Evolutionary conservation across 2,888 invertebrate species (phyloP).

Genomic region (Dolomedes plantarius): DNA sequence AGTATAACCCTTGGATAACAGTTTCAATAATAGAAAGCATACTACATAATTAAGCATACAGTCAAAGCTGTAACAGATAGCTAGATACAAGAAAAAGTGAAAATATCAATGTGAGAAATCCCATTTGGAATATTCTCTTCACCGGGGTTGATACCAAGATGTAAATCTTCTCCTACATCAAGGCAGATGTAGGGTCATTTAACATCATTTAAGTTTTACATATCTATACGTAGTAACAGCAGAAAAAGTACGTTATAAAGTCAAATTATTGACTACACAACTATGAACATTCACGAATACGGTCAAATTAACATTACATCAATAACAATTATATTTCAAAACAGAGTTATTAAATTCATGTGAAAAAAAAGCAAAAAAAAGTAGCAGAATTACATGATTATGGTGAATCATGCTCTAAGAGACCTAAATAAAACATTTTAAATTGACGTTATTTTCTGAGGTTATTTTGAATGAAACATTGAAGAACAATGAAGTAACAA

Average conservation of each 20-base stretch:
- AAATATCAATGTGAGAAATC: constrained; percentile 37
- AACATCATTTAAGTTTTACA: constrained; percentile 13
- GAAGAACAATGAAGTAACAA: constrained; percentile 12
- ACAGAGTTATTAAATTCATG: neutral
- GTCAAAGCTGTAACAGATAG: constrained; percentile 22
- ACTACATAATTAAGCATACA: constrained; percentile 45
- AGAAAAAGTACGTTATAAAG: constrained; percentile 31
- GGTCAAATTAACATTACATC: constrained; percentile 25
- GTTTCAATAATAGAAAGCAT: constrained; percentile 24
- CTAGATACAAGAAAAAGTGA: constrained; percentile 26
- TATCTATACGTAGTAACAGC: constrained; percentile 23
- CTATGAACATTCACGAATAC: constrained; percentile 21
- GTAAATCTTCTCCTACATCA: constrained; percentile 27
- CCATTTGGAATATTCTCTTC: constrained; percentile 47
- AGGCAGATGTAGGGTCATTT: constrained; percentile 30
- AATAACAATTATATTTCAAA: neutral
- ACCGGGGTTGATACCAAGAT: constrained; percentile 43
- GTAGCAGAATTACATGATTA: neutral
- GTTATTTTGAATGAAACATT: constrained; percentile 28
- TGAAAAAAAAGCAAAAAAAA: neutral
- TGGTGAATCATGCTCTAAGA: neutral
- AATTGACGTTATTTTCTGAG: constrained; percentile 19
- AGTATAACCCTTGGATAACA: constrained; percentile 47
- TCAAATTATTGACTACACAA: constrained; percentile 17
- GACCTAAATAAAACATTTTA: constrained; percentile 3